phyloP scores from a whole-genome alignment of 1,140 invertebrate genomes.

The Helicorthomorpha holstii region DNA sequence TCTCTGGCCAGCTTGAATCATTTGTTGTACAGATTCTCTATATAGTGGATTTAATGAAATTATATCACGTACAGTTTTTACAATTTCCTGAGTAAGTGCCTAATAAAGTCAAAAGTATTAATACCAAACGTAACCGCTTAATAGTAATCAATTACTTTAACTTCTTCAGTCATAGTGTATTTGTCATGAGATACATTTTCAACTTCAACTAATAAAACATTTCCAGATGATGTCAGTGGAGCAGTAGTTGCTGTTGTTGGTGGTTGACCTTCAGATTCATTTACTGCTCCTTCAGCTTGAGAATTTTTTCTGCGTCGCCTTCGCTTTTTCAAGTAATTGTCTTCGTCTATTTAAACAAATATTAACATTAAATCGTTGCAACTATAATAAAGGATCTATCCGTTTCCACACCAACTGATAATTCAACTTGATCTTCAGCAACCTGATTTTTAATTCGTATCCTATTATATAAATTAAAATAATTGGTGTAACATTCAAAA shows the following conservation, averaged over 20 bases:
- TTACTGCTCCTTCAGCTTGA: neutral
- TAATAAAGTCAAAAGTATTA: conserved; percentile 16
- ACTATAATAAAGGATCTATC: neutral
- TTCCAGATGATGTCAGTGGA: conserved; percentile 18
- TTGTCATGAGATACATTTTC: conserved; percentile 83
- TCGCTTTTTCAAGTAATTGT: conserved; percentile 5
- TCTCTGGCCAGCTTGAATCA: conserved; percentile 84
- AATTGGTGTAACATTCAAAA: neutral
- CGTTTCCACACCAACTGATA: neutral
- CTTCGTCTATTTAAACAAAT: conserved; percentile 5
- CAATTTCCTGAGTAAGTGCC: conserved; percentile 89
- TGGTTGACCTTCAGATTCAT: neutral
- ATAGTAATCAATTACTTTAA: conserved; percentile 39
- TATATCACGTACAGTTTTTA: conserved; percentile 94
- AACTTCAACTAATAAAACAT: conserved; percentile 80
- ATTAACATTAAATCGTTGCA: neutral
- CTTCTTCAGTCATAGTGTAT: conserved; percentile 81
- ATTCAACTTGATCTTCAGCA: conserved; percentile 19
- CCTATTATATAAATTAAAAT: conserved; percentile 9
- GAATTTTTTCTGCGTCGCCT: conserved; percentile 4
- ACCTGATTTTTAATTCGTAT: conserved; percentile 15
- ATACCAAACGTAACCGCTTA: neutral
- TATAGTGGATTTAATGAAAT: conserved; percentile 91
- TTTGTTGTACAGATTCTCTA: conserved; percentile 68
- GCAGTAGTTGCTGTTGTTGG: conserved; percentile 13